These are phyloP conservation scores for Scaptomyza caliginosa DNA, from an alignment of 2,888 invertebrate species.

Conservation along the genomic window DNA sequence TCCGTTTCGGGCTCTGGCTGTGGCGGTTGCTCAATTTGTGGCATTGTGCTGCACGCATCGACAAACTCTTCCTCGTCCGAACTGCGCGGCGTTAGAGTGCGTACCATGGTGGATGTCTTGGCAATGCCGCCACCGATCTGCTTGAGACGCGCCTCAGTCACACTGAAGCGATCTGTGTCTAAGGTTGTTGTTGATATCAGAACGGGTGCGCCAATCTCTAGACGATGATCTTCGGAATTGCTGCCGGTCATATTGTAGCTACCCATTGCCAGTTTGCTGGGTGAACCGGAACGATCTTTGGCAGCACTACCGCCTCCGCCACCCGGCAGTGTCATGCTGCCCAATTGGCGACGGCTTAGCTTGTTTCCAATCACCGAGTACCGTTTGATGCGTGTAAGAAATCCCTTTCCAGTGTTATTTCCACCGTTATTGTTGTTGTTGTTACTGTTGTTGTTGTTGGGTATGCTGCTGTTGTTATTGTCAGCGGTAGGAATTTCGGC, in stretches of 20 bases:
- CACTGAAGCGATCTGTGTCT: conserved; percentile 82
- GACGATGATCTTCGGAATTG: conserved; percentile 82
- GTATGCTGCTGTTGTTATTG: conserved; percentile 54
- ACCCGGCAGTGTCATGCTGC: conserved; percentile 67
- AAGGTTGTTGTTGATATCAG: conserved; percentile 83
- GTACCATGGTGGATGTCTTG: conserved; percentile 54
- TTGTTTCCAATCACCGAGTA: conserved; percentile 83
- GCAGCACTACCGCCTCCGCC: conserved; percentile 17
- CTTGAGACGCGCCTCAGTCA: conserved; percentile 75
- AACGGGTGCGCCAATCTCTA: conserved; percentile 83
- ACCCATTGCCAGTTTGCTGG: conserved; percentile 78
- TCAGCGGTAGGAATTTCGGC: conserved; percentile 36
- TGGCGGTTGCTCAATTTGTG: conserved; percentile 38
- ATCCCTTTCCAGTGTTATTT: conserved; percentile 66
- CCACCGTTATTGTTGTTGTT: conserved; percentile 43
- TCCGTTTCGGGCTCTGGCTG: conserved; percentile 18
- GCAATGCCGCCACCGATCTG: conserved; percentile 81
- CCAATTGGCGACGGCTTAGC: conserved; percentile 80
- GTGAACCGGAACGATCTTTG: conserved; percentile 61
- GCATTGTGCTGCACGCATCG: conserved; percentile 78
- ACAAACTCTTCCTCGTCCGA: conserved; percentile 82
- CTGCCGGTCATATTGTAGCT: conserved; percentile 84
- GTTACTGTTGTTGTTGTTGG: conserved; percentile 39
- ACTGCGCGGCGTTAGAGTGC: conserved; percentile 73
- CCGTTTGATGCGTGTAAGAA: conserved; percentile 82